Percentiles rank a stretch among this genome's conserved stretches.
phyloP scores from a whole-genome alignment of 2,797 vertebrate species.

The Morelia viridis region DNA sequence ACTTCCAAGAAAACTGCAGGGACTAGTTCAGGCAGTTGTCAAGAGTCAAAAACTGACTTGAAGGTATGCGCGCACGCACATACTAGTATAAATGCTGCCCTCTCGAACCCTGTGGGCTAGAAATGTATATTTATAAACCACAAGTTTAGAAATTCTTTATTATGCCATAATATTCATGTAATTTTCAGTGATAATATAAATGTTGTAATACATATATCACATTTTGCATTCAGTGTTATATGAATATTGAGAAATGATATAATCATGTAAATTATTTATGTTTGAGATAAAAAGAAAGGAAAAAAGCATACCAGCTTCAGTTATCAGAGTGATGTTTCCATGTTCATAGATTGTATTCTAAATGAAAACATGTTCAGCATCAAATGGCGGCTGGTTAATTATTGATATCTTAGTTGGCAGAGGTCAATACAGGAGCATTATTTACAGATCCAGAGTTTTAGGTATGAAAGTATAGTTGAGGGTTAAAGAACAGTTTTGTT shows the following conservation, averaged over 20 bases:
- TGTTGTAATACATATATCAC: neutral
- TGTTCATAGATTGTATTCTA: neutral
- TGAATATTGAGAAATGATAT: neutral
- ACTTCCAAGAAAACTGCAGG: neutral
- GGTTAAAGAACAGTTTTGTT: neutral
- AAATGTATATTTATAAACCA: neutral
- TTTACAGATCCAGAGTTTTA: neutral
- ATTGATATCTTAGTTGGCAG: neutral
- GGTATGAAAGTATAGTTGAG: neutral
- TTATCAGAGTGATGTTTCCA: neutral
- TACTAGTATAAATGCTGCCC: neutral
- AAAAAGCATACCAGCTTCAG: neutral
- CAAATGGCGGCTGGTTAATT: neutral
- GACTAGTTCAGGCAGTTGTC: neutral
- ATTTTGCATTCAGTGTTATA: neutral
- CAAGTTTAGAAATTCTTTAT: neutral
- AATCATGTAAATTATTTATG: neutral
- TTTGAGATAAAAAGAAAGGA: neutral
- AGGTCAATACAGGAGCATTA: neutral
- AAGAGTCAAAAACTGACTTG: neutral
- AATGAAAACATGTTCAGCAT: too few species aligned
- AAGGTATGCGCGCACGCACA: neutral
- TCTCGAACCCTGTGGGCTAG: neutral
- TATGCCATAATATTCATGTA: neutral
- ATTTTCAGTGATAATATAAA: neutral